Percentiles rank a stretch among this genome's conserved stretches.
Conservation (phyloP, 2,888 invertebrate species). For the Ctena decussata region DNA sequence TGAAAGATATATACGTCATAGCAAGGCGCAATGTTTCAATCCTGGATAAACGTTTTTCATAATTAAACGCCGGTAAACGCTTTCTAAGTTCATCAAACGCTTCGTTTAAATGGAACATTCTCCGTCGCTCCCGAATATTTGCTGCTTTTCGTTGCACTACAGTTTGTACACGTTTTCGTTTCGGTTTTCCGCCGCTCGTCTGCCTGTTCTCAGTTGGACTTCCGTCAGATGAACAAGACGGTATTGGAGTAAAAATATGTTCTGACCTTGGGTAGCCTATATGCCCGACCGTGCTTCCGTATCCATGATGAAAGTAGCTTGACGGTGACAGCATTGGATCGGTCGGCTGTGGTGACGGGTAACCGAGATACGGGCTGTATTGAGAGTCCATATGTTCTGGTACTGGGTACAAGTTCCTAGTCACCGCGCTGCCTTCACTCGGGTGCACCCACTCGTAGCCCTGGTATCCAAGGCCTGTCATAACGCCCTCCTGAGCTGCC, state of each 20-base stretch:
- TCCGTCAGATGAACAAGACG: slow-evolving; percentile 15
- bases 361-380: slow-evolving; percentile 64
- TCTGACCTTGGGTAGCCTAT: neutral
- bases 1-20: slow-evolving; percentile 98
- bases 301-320: neutral
- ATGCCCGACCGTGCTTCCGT: neutral
- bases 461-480: slow-evolving; percentile 33
- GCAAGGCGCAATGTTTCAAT: slow-evolving; percentile 96
- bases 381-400: slow-evolving; percentile 48
- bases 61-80: slow-evolving; percentile 83
- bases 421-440: slow-evolving; percentile 1
- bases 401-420: slow-evolving; percentile 37
- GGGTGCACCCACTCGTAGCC: slow-evolving; percentile 56
- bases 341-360: slow-evolving; percentile 49
- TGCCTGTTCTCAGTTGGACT: neutral
- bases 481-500: slow-evolving; percentile 21
- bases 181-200: slow-evolving; percentile 70
- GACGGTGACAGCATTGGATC: slow-evolving; percentile 52
- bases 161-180: slow-evolving; percentile 81
- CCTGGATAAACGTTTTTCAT: slow-evolving; percentile 82
- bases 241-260: slow-evolving; percentile 40
- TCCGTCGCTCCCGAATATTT: slow-evolving; percentile 80
- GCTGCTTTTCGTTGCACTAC: slow-evolving; percentile 81
- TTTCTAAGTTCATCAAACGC: slow-evolving; percentile 82
- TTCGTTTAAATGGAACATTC: slow-evolving; percentile 83